Evolutionary conservation across 2,797 vertebrate genomes (phyloP).

Genomic region (Chaetodon trifasciatus): DNA sequence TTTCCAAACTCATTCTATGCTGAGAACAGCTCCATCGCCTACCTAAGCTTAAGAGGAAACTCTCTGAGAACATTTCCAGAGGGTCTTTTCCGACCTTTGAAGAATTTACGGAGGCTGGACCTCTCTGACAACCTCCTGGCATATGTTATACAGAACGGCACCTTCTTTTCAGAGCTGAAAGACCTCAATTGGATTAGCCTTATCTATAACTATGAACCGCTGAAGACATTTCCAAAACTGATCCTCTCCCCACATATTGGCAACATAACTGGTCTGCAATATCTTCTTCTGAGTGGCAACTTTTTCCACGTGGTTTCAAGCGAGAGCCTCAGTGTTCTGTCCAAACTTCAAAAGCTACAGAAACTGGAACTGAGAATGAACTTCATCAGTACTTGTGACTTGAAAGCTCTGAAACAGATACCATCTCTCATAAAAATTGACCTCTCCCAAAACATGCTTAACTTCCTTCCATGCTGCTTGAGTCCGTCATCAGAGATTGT

Average conservation of each 20-base stretch:
- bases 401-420: constrained; percentile 72
- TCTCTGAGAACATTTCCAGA: constrained; percentile 82
- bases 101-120: constrained; percentile 78
- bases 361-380: constrained; percentile 85
- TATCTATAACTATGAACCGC: constrained; percentile 86
- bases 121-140: constrained; percentile 87
- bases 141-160: constrained; percentile 80
- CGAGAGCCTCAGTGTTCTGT: constrained; percentile 73
- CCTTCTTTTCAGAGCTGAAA: constrained; percentile 83
- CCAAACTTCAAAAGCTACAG: constrained; percentile 73
- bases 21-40: constrained; percentile 74
- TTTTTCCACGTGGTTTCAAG: constrained; percentile 83
- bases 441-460: constrained; percentile 87
- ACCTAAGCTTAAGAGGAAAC: constrained; percentile 84
- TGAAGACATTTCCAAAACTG: constrained; percentile 70
- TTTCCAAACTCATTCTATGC: constrained; percentile 73
- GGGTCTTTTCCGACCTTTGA: constrained; percentile 76
- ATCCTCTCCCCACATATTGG: constrained; percentile 78
- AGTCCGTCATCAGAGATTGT: constrained; percentile 13
- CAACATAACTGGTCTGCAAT: constrained; percentile 73
- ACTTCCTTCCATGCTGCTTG: constrained; percentile 68
- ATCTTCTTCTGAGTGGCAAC: constrained; percentile 84
- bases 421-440: constrained; percentile 74
- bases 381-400: constrained; percentile 78
- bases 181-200: constrained; percentile 83